Conservation (phyloP, 2,888 invertebrate species). For the Cephus pulcher region DNA sequence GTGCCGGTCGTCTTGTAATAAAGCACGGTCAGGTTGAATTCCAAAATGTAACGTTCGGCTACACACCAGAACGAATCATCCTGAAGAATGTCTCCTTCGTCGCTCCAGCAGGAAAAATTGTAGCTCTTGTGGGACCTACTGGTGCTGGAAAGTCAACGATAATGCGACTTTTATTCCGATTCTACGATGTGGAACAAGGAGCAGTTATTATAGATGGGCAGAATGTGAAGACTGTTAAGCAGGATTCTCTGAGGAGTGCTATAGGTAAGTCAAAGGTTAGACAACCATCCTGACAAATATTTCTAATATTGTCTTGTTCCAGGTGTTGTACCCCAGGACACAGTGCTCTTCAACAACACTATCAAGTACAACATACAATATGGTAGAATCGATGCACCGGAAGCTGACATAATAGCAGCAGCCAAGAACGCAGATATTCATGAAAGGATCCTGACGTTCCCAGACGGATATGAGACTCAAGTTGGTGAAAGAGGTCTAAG, state of each 20-base stretch:
- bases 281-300: background rate
- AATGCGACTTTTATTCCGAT: constrained; percentile 92
- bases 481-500: constrained; percentile 95
- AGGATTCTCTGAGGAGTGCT: constrained; percentile 83
- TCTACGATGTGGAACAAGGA: constrained; percentile 94
- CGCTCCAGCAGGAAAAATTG: constrained; percentile 86
- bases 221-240: constrained; percentile 86
- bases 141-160: constrained; percentile 97
- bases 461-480: constrained; percentile 87
- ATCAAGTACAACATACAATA: constrained; percentile 96
- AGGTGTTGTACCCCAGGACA: constrained; percentile 96
- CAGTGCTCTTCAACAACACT: constrained; percentile 93
- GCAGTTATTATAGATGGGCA: constrained; percentile 89
- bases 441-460: constrained; percentile 89
- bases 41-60: constrained; percentile 89
- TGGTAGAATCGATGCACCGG: constrained; percentile 81
- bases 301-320: constrained; percentile 19
- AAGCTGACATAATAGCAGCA: constrained; percentile 88
- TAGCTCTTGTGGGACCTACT: constrained; percentile 89
- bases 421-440: constrained; percentile 96
- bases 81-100: constrained; percentile 82
- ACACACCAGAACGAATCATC: constrained; percentile 82
- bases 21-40: constrained; percentile 86
- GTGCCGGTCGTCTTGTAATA: constrained; percentile 79
- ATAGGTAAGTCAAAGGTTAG: constrained; percentile 69